These are phyloP conservation scores for Oxycera nigricornis DNA, from an alignment of 2,888 invertebrate genomes.

Conservation along the genomic window DNA sequence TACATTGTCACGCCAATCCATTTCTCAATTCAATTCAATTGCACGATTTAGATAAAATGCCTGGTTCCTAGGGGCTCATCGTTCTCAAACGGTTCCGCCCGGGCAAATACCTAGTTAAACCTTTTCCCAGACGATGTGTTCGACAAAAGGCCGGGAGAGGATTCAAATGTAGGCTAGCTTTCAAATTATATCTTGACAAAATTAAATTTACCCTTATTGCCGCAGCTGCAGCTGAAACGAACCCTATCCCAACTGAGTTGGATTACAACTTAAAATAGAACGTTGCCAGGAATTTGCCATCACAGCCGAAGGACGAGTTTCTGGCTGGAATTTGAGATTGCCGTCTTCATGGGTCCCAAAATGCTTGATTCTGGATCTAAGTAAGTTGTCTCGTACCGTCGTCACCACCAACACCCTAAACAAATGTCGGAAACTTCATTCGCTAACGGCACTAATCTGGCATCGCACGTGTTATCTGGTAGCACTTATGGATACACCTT, in stretches of 20 bases:
- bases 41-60: not conserved
- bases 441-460: slow-evolving; percentile 22
- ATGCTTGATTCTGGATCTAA: not conserved
- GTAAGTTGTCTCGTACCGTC: slow-evolving; percentile 13
- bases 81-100: not conserved
- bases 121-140: not conserved
- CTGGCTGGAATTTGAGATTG: not conserved
- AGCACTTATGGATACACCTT: slow-evolving; percentile 22
- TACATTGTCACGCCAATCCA: not conserved
- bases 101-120: not conserved
- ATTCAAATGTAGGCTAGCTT: not conserved
- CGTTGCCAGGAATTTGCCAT: not conserved
- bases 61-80: not conserved
- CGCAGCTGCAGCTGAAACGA: slow-evolving; percentile 1
- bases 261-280: not conserved
- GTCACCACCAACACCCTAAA: not conserved
- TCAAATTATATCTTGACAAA: slow-evolving; percentile 4
- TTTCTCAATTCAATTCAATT: not conserved
- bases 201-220: not conserved
- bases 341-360: not conserved
- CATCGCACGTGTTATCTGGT: slow-evolving; percentile 6
- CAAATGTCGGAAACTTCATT: slow-evolving; percentile 30
- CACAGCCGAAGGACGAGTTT: not conserved
- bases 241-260: not conserved
- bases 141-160: not conserved